Percentiles rank a stretch among this genome's conserved stretches.
phyloP scores from a whole-genome alignment of 1,140 invertebrate genomes.

The Andricus grossulariae region DNA sequence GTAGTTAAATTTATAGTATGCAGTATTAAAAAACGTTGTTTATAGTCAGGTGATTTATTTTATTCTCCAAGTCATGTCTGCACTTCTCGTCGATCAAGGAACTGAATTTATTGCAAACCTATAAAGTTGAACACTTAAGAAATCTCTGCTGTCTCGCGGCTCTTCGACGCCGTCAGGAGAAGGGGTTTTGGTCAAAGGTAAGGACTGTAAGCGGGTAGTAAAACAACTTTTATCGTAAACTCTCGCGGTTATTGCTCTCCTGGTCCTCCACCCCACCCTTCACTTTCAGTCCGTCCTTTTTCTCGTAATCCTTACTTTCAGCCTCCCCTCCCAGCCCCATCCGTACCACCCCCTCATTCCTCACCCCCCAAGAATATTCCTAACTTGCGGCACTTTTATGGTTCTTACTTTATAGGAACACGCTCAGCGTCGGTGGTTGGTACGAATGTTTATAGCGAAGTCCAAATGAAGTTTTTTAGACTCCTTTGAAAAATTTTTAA shows the following conservation, averaged over 20 bases:
- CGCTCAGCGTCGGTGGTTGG: neutral
- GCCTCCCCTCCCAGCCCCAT: neutral
- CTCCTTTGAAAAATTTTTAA: neutral
- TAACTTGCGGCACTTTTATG: slow-evolving; percentile 12
- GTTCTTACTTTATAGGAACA: slow-evolving; percentile 23
- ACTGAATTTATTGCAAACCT: slow-evolving; percentile 22
- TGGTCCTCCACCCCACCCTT: slow-evolving; percentile 19
- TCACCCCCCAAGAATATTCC: slow-evolving; percentile 4
- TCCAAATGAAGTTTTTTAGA: neutral
- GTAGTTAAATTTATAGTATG: neutral
- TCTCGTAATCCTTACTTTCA: slow-evolving; percentile 38
- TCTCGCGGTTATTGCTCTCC: slow-evolving; percentile 46
- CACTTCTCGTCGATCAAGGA: slow-evolving; percentile 20
- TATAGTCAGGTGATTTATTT: neutral
- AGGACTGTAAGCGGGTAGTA: slow-evolving; percentile 43
- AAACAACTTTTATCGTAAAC: slow-evolving; percentile 61
- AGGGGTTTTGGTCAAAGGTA: slow-evolving; percentile 33
- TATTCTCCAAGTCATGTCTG: neutral
- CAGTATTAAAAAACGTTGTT: slow-evolving; percentile 3
- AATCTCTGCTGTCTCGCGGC: slow-evolving; percentile 34
- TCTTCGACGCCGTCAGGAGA: slow-evolving; percentile 20
- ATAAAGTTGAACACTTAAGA: slow-evolving; percentile 27
- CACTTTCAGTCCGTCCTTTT: slow-evolving; percentile 29
- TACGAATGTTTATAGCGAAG: neutral
- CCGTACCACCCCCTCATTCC: neutral